A percentile compares a stretch with the other conserved stretches of the same genome.
phyloP scores from a whole-genome alignment of 2,888 invertebrate species.

The Drosophila bunnanda region DNA sequence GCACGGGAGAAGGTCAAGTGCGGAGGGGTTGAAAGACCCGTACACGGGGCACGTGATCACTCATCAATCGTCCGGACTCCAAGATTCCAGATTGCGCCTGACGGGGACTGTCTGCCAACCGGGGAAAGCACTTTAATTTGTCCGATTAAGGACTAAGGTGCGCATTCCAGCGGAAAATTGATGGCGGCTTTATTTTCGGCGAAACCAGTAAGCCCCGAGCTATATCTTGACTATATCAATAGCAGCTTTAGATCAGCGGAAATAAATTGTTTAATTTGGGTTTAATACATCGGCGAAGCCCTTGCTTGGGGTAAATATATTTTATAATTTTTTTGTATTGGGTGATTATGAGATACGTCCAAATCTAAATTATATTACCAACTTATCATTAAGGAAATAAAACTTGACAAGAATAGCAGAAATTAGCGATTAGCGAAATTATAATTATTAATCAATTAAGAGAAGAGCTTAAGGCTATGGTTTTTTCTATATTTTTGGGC shows the following conservation, averaged over 20 bases:
- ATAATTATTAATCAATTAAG: no score
- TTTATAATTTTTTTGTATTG: neutral
- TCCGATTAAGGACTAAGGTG: slow-evolving; percentile 29
- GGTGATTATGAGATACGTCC: no score
- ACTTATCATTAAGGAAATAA: no score
- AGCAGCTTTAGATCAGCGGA: neutral
- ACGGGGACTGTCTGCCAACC: slow-evolving; percentile 12
- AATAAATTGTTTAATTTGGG: neutral
- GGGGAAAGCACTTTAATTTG: slow-evolving; percentile 25
- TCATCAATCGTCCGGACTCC: slow-evolving; percentile 8
- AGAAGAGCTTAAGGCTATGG: no score
- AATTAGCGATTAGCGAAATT: no score
- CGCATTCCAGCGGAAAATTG: slow-evolving; percentile 30
- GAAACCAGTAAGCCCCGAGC: neutral
- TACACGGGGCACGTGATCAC: slow-evolving; percentile 58
- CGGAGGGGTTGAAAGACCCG: slow-evolving; percentile 30
- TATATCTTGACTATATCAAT: neutral
- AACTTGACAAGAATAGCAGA: no score
- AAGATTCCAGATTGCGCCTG: slow-evolving; percentile 16
- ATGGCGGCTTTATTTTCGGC: slow-evolving; percentile 5
- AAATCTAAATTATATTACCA: no score
- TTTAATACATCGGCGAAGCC: neutral
- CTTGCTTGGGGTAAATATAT: neutral
- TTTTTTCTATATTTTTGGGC: no score
- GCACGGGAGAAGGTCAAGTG: slow-evolving; percentile 24